Evolutionary conservation across 2,888 invertebrate genomes (phyloP).

Genomic region (Acrocyrtus sp.): DNA sequence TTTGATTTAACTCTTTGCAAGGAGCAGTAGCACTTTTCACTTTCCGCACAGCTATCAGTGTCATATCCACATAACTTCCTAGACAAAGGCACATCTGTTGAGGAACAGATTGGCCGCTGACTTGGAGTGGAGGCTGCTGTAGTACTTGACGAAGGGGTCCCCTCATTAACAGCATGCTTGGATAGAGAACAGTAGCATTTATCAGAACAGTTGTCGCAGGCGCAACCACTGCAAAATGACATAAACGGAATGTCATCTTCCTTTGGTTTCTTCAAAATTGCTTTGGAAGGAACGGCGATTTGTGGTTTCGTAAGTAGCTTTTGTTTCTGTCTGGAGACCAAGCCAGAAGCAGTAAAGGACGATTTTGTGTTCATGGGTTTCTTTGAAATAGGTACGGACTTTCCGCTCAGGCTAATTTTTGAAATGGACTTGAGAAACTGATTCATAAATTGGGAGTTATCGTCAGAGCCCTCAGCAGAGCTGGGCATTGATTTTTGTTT

Average conservation of each 20-base stretch:
- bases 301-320: background rate
- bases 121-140: constrained; percentile 34
- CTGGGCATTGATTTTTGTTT: constrained; percentile 18
- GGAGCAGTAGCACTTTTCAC: constrained; percentile 65
- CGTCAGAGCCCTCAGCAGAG: constrained; percentile 49
- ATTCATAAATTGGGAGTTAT: constrained; percentile 61
- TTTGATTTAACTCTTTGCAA: constrained; percentile 63
- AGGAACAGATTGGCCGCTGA: constrained; percentile 15
- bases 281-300: constrained; percentile 40
- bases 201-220: constrained; percentile 78
- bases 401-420: constrained; percentile 52
- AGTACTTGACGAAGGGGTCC: constrained; percentile 27
- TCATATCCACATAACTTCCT: constrained; percentile 79
- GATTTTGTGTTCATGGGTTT: background rate
- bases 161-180: constrained; percentile 48
- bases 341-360: background rate
- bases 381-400: constrained; percentile 18
- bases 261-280: constrained; percentile 55
- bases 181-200: constrained; percentile 83
- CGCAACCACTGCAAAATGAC: constrained; percentile 80
- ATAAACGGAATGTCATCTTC: constrained; percentile 57
- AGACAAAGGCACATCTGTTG: constrained; percentile 30
- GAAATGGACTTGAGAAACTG: constrained; percentile 62
- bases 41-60: constrained; percentile 81
- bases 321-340: constrained; percentile 1